These are phyloP conservation scores for Aepyceros melampus DNA, from an alignment of 2,113 vertebrate genomes.

Conservation along the genomic window DNA sequence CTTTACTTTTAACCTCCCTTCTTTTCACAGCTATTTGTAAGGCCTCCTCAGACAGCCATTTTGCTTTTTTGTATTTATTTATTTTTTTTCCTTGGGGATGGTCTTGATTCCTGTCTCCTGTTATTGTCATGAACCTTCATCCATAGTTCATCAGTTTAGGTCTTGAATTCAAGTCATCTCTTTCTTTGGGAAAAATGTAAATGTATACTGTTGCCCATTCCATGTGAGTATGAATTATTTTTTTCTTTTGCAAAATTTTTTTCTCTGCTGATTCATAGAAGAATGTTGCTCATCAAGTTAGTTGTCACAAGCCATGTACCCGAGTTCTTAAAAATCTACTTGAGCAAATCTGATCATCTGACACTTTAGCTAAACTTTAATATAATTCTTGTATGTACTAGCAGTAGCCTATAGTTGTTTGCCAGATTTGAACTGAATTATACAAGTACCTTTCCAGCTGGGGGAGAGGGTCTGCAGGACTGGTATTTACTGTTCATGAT, in stretches of 20 bases:
- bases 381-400: neutral
- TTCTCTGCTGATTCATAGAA: neutral
- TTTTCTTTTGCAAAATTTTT: neutral
- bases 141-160: too few species aligned
- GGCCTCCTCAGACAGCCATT: too few species aligned
- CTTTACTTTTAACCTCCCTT: too few species aligned
- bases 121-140: too few species aligned
- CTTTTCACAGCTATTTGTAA: too few species aligned
- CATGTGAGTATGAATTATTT: neutral
- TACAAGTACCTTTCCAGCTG: neutral
- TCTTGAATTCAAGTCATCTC: neutral
- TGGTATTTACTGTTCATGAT: neutral
- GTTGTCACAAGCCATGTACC: neutral
- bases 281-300: neutral
- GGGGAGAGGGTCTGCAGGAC: accelerated
- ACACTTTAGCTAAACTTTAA: neutral
- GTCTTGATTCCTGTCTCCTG: too few species aligned
- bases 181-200: neutral
- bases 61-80: too few species aligned
- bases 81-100: too few species aligned
- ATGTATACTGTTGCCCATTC: neutral
- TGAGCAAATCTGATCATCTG: neutral
- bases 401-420: neutral
- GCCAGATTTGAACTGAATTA: neutral
- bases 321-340: neutral